Evolutionary conservation across 2,113 vertebrate genomes (phyloP).

Genomic region (Phalacrocorax aristotelis): DNA sequence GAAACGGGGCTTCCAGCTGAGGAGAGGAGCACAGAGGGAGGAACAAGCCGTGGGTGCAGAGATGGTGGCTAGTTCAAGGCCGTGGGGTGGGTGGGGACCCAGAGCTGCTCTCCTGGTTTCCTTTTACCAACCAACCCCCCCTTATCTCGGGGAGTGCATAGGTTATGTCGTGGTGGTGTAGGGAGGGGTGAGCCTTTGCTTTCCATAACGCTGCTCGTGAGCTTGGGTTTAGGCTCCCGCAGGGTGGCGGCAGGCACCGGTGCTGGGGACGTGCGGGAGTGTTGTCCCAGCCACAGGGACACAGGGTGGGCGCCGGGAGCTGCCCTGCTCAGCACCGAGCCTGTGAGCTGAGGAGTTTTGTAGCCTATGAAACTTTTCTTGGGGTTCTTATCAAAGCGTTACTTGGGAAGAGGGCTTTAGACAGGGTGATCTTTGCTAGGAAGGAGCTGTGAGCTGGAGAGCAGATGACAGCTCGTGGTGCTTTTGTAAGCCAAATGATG

Average conservation of each 20-base stretch:
- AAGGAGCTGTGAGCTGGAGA: neutral
- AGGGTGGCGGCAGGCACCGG: fast-evolving
- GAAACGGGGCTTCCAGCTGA: neutral
- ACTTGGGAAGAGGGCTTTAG: neutral
- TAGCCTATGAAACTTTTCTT: neutral
- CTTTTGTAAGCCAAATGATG: neutral
- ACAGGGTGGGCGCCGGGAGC: no score
- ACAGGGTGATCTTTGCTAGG: neutral
- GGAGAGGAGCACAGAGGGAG: neutral
- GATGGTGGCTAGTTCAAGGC: neutral
- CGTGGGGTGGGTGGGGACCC: fast-evolving
- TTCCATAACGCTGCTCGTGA: fast-evolving
- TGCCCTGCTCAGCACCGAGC: fast-evolving
- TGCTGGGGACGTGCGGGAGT: neutral
- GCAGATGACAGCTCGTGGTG: neutral
- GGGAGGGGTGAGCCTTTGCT: neutral
- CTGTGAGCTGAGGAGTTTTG: fast-evolving
- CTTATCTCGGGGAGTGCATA: neutral
- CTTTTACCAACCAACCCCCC: neutral
- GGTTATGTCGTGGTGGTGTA: neutral
- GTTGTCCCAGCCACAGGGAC: neutral
- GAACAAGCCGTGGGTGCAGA: neutral
- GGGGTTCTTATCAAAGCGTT: neutral
- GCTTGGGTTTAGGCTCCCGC: fast-evolving
- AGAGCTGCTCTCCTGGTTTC: neutral